Conservation (phyloP, 2,113 vertebrate genomes). For the Callipepla californica region DNA sequence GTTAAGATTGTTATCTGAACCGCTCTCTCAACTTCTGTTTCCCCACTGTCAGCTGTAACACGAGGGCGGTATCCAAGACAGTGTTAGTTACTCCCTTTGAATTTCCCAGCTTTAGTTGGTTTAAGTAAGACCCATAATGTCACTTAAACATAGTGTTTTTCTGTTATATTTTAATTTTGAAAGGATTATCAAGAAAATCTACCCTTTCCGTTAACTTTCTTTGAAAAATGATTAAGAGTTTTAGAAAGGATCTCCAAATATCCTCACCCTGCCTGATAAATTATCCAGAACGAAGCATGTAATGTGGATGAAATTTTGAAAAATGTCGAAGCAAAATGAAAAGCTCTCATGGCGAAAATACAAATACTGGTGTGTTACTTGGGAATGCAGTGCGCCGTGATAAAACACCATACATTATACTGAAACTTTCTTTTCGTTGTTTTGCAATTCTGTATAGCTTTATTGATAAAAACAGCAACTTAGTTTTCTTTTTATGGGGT, state of each 20-base stretch:
- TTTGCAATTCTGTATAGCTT: conserved; percentile 59
- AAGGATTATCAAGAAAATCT: conserved; percentile 80
- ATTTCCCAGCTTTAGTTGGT: conserved; percentile 71
- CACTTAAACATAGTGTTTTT: conserved; percentile 75
- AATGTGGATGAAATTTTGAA: conserved; percentile 59
- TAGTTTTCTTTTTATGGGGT: conserved; percentile 40
- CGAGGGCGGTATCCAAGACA: conserved; percentile 63
- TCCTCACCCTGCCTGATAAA: conserved; percentile 62
- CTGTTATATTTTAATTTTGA: conserved; percentile 79
- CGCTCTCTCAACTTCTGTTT: conserved; percentile 67
- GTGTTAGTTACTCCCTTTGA: conserved; percentile 60
- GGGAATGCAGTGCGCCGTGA: conserved; percentile 52
- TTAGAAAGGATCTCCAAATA: conserved; percentile 77
- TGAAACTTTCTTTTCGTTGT: conserved; percentile 64
- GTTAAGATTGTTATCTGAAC: conserved; percentile 62
- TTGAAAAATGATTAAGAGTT: conserved; percentile 76
- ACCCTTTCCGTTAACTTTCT: conserved; percentile 77
- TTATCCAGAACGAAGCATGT: conserved; percentile 66
- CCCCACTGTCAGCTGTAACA: conserved; percentile 69
- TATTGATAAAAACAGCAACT: conserved; percentile 70
- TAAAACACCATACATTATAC: conserved; percentile 71
- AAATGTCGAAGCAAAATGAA: conserved; percentile 65
- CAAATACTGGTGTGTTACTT: conserved; percentile 58
- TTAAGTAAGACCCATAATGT: conserved; percentile 71
- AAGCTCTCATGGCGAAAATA: conserved; percentile 70